Evolutionary conservation across 2,797 vertebrate species (phyloP), one percentile per base, ranked within the genome.

Genomic region (Chelmon rostratus): DNA sequence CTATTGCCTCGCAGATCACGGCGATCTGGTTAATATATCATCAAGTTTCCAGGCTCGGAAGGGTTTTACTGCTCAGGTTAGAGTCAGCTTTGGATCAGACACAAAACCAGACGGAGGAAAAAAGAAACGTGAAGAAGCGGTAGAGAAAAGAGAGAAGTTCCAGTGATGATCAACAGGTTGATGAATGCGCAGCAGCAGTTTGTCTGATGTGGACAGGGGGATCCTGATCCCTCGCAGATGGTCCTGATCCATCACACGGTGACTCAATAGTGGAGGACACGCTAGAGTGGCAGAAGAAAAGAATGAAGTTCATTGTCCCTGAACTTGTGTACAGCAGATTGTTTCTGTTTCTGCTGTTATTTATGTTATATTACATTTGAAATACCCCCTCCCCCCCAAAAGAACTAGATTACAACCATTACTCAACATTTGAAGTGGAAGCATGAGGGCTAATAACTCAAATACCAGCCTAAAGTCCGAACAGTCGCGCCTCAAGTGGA

Each of bases 281-380:
- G 12, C 50, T 74, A 21, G 57, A 49, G 68, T 38, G 63, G 21
- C 66, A 79, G 67, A 46, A 63, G 35, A 66, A 76, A 80, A 53
- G n/a, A 72, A 80, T 70, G 83, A 64, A 35, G 40, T 54, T 67
- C 53, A 83, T 73, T 88, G 79, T 79, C 56, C 18, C 21, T 28
- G 1, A 73, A 52, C 58, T 44, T 40, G 68, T 50, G 70, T 47
- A 62, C 66, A 67, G n/a, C 58, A 65, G 35, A 61, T 67, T 80
- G 49, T 79, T 74, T 70, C 40, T 19, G 19, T 68, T 74, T 68
- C 53, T n/a, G 18, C 40, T 40, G 23, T 8, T 54, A 35, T 76
- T 66, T 19, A 15, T 62, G 23, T 33, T 66, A 42, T 9, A 37
- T 69, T 65, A 38, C 25, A 40, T 78, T 73, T 70, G 31, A 78